These are phyloP conservation scores for Torymus texanus DNA, from an alignment of 2,888 invertebrate genomes.

Conservation along the genomic window DNA sequence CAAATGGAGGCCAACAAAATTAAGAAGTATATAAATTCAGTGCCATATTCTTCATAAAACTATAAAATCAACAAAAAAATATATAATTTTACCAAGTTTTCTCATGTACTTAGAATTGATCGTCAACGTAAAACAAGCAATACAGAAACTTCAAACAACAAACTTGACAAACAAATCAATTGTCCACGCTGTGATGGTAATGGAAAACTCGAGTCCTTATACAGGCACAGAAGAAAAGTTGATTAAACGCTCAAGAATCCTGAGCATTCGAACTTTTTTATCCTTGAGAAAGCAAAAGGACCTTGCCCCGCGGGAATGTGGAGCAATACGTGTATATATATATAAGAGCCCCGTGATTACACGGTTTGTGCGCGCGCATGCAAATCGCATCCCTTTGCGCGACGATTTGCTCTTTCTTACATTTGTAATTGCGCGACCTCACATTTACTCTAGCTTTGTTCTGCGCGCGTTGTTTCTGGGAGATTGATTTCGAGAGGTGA, in stretches of 20 bases:
- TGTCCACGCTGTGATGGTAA: too few relatives aligned
- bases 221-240: conserved; percentile 32
- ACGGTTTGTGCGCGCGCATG: conserved; percentile 56
- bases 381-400: conserved; percentile 61
- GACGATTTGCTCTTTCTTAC: conserved; percentile 17
- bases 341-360: too few relatives aligned
- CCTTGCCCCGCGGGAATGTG: conserved; percentile 66
- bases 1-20: too few relatives aligned
- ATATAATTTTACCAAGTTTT: too few relatives aligned
- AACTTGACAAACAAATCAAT: too few relatives aligned
- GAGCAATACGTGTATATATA: conserved; percentile 60
- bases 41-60: too few relatives aligned
- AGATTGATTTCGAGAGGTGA: conserved; percentile 9
- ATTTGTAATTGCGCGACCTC: not conserved
- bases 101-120: too few relatives aligned
- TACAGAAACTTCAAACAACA: too few relatives aligned
- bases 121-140: too few relatives aligned
- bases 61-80: too few relatives aligned
- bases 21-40: too few relatives aligned
- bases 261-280: conserved; percentile 59
- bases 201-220: not conserved
- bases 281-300: conserved; percentile 67
- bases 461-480: not conserved
- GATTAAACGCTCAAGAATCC: conserved; percentile 61
- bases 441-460: not conserved